Evolutionary conservation across 2,888 invertebrate genomes (phyloP).

Genomic region (Lutraria lutraria): DNA sequence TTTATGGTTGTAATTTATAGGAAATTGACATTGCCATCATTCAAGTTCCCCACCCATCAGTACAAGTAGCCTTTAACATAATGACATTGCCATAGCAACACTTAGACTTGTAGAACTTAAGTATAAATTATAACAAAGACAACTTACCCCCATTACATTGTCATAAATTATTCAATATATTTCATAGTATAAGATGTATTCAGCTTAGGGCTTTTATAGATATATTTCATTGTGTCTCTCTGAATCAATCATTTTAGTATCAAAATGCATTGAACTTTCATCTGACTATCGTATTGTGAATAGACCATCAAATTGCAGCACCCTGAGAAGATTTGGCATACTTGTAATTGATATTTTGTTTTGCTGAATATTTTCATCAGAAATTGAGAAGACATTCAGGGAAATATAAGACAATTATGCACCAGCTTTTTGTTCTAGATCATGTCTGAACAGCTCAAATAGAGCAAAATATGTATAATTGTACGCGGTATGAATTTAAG

Average conservation of each 20-base stretch:
- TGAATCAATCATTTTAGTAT: not conserved
- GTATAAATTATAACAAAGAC: slow-evolving; percentile 3
- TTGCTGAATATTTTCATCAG: not conserved
- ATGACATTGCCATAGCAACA: not conserved
- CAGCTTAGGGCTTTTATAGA: not conserved
- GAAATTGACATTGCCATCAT: not conserved
- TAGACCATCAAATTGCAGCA: not conserved
- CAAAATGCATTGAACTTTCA: slow-evolving; percentile 25
- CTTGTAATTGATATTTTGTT: not conserved
- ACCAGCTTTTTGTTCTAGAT: too few species aligned
- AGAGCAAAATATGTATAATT: too few species aligned
- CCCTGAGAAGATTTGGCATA: not conserved
- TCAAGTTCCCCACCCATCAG: not conserved
- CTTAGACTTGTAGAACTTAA: not conserved
- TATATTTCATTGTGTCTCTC: not conserved
- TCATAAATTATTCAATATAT: slow-evolving; percentile 21
- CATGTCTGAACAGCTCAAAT: too few species aligned
- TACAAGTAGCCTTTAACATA: not conserved
- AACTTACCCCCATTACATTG: not conserved
- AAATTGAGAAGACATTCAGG: not conserved
- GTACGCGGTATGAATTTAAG: too few species aligned
- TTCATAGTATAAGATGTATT: not conserved
- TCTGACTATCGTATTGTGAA: not conserved
- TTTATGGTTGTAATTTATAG: not conserved
- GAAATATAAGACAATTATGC: too few species aligned